Conservation (phyloP, 2,797 vertebrate genomes). For the Acropternis orthonyx region DNA sequence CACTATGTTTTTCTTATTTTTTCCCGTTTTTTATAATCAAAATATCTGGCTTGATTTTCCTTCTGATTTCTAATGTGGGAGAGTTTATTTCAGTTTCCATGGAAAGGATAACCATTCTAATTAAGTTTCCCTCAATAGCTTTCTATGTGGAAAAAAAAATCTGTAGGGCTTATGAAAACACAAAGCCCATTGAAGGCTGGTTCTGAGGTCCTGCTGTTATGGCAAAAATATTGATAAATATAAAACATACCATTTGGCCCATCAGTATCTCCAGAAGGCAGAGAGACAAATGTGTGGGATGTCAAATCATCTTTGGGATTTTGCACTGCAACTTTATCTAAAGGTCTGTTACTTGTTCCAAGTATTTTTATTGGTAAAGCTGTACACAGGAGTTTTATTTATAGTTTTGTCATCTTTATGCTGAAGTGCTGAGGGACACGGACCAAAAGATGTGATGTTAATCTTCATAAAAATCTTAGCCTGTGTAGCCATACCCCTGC, state of each 20-base stretch:
- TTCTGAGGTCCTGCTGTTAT: background rate
- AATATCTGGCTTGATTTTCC: background rate
- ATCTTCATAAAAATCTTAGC: background rate
- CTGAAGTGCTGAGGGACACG: background rate
- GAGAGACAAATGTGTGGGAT: background rate
- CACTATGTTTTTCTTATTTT: background rate
- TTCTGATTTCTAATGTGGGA: background rate
- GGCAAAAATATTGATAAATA: background rate
- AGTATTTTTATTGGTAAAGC: background rate
- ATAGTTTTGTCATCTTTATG: background rate
- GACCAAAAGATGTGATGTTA: background rate
- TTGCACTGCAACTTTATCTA: slow-evolving; percentile 3
- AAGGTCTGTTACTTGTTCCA: background rate
- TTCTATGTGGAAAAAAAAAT: background rate
- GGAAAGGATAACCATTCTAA: background rate
- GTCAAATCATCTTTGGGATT: slow-evolving; percentile 6
- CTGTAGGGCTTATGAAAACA: background rate
- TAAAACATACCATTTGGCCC: background rate
- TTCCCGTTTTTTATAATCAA: rapidly evolving
- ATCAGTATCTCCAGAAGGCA: background rate
- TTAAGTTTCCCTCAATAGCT: background rate
- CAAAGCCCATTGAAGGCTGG: background rate
- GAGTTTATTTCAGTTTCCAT: background rate
- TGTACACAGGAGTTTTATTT: background rate
- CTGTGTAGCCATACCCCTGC: background rate